Evolutionary conservation across 2,113 vertebrate species (phyloP).

Genomic region (Gavialis gangeticus): DNA sequence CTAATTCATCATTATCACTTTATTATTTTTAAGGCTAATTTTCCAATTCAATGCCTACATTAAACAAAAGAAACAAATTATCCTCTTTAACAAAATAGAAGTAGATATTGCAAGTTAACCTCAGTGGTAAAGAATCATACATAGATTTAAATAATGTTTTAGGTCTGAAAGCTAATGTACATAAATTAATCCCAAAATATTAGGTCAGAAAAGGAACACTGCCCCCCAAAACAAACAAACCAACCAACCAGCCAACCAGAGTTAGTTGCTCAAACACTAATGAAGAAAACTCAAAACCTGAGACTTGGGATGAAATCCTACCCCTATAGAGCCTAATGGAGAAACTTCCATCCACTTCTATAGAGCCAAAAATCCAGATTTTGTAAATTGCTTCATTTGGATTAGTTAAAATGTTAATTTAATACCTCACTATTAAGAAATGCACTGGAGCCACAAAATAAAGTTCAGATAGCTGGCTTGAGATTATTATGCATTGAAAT

Average conservation of each 20-base stretch:
- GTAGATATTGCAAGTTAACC: background rate
- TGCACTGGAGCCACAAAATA: background rate
- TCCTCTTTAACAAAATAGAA: constrained; percentile 1
- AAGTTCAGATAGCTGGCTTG: background rate
- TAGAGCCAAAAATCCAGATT: background rate
- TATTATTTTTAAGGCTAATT: background rate
- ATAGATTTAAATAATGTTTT: background rate
- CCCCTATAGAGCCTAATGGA: background rate
- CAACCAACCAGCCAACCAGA: background rate
- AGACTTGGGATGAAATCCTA: background rate
- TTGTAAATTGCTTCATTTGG: background rate
- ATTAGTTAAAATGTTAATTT: background rate
- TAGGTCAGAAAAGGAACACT: background rate
- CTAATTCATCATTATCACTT: background rate
- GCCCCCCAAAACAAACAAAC: too few relatives aligned
- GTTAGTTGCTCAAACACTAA: background rate
- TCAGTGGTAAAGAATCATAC: background rate
- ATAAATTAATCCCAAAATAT: too few relatives aligned
- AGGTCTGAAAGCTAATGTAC: background rate
- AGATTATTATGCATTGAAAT: background rate
- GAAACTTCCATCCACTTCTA: background rate
- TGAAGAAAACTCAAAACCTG: accelerated
- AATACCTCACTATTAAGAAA: background rate
- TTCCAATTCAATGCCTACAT: background rate
- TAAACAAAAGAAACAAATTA: background rate